A percentile compares a stretch with the other conserved stretches of the same genome.
Conservation (phyloP, 2,888 invertebrate species). For the Callosobruchus maculatus region DNA sequence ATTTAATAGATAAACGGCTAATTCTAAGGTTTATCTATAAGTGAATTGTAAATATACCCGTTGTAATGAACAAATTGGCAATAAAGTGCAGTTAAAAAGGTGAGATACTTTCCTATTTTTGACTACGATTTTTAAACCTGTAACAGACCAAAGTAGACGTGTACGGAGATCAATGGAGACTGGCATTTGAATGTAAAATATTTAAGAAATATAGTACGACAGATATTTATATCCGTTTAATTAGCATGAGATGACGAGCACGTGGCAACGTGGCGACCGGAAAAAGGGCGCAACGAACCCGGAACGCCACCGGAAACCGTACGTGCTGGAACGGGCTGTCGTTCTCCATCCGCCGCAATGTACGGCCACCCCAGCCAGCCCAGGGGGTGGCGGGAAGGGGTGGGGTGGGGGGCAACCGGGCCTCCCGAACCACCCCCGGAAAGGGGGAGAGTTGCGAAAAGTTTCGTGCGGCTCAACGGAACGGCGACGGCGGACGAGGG, state of each 20-base stretch:
- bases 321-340: conserved; percentile 34
- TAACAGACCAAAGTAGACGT: too few relatives aligned
- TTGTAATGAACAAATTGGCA: too few relatives aligned
- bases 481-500: conserved; percentile 6
- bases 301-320: conserved; percentile 35
- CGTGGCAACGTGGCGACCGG: conserved; percentile 9
- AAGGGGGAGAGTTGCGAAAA: neutral
- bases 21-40: too few relatives aligned
- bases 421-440: neutral
- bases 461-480: neutral
- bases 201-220: too few relatives aligned
- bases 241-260: conserved; percentile 14
- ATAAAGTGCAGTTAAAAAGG: too few relatives aligned
- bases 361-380: conserved; percentile 12
- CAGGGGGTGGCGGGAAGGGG: neutral
- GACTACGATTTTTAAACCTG: too few relatives aligned
- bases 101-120: too few relatives aligned
- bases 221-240: neutral
- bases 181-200: too few relatives aligned
- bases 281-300: conserved; percentile 35
- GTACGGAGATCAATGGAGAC: too few relatives aligned
- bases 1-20: too few relatives aligned
- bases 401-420: neutral
- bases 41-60: too few relatives aligned
- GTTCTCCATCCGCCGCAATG: conserved; percentile 22